Evolutionary conservation across 2,888 invertebrate genomes (phyloP).

Genomic region (Thecocarcelia acutangulata): DNA sequence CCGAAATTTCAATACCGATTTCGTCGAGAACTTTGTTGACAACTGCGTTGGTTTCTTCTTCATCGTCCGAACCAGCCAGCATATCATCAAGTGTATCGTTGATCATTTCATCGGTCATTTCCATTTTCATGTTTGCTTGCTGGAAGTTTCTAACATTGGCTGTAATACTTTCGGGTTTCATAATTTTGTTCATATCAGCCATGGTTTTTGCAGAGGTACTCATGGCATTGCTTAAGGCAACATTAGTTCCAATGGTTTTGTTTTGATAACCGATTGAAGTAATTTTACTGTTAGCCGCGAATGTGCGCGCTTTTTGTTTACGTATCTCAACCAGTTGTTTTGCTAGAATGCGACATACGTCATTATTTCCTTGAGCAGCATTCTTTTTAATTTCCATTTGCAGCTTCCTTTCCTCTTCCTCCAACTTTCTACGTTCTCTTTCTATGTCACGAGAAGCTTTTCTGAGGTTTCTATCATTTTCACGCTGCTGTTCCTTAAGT

Average conservation of each 20-base stretch:
- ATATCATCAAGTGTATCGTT: conserved; percentile 95
- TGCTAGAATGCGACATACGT: conserved; percentile 91
- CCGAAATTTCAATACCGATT: conserved; percentile 96
- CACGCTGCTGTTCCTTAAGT: conserved; percentile 90
- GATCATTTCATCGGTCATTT: conserved; percentile 97
- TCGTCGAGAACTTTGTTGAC: conserved; percentile 96
- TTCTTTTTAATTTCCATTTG: conserved; percentile 94
- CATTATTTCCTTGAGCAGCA: conserved; percentile 93
- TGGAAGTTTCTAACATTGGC: conserved; percentile 92
- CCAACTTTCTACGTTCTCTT: conserved; percentile 89
- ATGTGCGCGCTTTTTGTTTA: conserved; percentile 92
- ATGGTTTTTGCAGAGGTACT: conserved; percentile 94
- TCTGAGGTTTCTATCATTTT: conserved; percentile 90
- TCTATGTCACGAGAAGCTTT: conserved; percentile 93
- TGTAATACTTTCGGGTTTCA: conserved; percentile 92
- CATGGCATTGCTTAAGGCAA: conserved; percentile 93
- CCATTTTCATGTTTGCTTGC: conserved; percentile 92
- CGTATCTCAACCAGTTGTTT: conserved; percentile 93
- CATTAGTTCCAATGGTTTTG: conserved; percentile 94
- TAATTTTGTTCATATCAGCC: conserved; percentile 92
- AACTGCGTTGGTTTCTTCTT: conserved; percentile 93
- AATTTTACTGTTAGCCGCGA: conserved; percentile 90
- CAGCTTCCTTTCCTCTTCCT: conserved; percentile 94
- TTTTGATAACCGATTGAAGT: conserved; percentile 91
- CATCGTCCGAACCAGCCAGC: conserved; percentile 93